Evolutionary conservation across 2,888 invertebrate genomes (phyloP).

Genomic region (Aphidoletes aphidimyza): DNA sequence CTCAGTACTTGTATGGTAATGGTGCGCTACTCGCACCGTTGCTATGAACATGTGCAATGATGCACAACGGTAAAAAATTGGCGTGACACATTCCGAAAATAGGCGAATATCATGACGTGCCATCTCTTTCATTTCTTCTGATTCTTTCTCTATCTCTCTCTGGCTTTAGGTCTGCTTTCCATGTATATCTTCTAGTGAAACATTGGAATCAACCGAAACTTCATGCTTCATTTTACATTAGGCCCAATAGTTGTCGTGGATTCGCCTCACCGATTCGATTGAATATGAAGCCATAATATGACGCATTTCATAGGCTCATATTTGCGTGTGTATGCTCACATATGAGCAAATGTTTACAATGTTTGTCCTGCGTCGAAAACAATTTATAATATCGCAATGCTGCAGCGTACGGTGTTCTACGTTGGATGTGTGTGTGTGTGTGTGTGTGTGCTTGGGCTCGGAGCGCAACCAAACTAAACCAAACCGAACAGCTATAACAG

Average conservation of each 20-base stretch:
- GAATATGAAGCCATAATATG: constrained; percentile 3
- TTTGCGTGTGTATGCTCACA: neutral
- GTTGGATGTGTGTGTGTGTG: too few relatives aligned
- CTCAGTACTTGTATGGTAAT: too few relatives aligned
- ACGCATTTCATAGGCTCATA: neutral
- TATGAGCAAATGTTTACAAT: neutral
- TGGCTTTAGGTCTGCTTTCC: too few relatives aligned
- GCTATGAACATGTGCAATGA: neutral
- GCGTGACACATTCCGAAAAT: constrained; percentile 5
- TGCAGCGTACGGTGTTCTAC: neutral
- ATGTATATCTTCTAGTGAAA: neutral
- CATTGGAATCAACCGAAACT: neutral
- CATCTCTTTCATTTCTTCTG: too few relatives aligned
- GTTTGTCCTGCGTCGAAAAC: constrained; percentile 31
- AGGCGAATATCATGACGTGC: neutral
- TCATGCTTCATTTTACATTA: neutral
- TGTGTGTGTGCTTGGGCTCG: too few relatives aligned
- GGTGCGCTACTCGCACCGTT: neutral
- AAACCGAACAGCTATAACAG: too few relatives aligned
- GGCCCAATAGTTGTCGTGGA: neutral
- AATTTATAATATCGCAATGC: constrained; percentile 31
- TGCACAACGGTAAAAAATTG: constrained; percentile 31
- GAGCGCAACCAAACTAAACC: too few relatives aligned
- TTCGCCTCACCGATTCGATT: neutral
- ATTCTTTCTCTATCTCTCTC: too few relatives aligned